Evolutionary conservation across 2,888 invertebrate genomes (phyloP).

Genomic region (Sclerodermus sp.): DNA sequence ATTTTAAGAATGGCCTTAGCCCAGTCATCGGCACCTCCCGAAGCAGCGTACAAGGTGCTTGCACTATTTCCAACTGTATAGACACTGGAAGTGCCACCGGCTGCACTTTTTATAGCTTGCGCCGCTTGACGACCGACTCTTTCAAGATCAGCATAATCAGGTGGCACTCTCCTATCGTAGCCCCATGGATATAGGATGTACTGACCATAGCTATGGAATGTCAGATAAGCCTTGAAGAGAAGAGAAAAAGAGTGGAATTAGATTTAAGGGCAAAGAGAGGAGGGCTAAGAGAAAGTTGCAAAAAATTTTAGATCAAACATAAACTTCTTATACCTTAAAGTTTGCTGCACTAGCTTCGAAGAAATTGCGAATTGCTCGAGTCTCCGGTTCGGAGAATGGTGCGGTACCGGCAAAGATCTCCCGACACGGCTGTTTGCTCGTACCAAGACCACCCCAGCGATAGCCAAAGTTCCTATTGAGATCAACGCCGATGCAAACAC

Average conservation of each 20-base stretch:
- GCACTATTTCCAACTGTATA: constrained; percentile 80
- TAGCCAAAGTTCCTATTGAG: constrained; percentile 87
- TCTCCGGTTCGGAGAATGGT: constrained; percentile 88
- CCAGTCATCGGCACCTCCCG: constrained; percentile 89
- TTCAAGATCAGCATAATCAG: constrained; percentile 72
- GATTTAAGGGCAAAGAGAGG: too few relatives aligned
- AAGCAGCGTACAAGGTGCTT: constrained; percentile 75
- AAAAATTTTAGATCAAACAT: too few relatives aligned
- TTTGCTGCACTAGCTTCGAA: constrained; percentile 55
- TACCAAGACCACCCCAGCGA: constrained; percentile 84
- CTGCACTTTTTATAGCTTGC: constrained; percentile 64
- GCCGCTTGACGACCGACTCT: constrained; percentile 72
- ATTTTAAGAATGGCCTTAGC: constrained; percentile 81
- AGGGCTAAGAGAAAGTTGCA: too few relatives aligned
- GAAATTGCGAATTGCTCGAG: constrained; percentile 66
- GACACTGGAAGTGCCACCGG: constrained; percentile 60
- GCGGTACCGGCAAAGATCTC: constrained; percentile 78
- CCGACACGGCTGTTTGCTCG: constrained; percentile 79
- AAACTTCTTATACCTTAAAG: constrained; percentile 38
- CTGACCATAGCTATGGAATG: constrained; percentile 86
- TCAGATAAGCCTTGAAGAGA: constrained; percentile 74
- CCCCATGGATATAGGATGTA: constrained; percentile 87
- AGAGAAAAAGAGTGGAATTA: constrained; percentile 54
- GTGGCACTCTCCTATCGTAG: constrained; percentile 72
- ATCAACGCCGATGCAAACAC: constrained; percentile 75